Evolutionary conservation across 2,113 vertebrate genomes (phyloP).

Genomic region (Scortum barcoo): DNA sequence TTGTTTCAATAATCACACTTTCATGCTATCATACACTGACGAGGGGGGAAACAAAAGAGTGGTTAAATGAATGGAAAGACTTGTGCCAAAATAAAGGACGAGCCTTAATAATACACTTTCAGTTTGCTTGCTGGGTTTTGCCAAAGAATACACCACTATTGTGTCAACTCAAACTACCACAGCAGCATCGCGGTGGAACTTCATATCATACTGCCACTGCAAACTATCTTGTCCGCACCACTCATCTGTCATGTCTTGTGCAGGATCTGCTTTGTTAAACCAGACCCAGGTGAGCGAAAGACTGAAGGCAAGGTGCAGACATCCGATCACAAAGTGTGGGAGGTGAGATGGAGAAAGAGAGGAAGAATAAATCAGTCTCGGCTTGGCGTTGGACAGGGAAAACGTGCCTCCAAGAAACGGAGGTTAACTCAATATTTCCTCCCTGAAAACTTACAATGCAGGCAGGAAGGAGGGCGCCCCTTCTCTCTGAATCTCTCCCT

Average conservation of each 20-base stretch:
- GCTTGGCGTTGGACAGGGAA: slow-evolving; percentile 57
- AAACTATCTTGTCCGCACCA: not conserved
- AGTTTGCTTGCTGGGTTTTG: slow-evolving; percentile 5
- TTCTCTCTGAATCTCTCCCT: slow-evolving; percentile 22
- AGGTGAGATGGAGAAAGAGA: slow-evolving; percentile 17
- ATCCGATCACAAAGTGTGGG: slow-evolving; percentile 18
- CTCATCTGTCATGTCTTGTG: slow-evolving; percentile 6
- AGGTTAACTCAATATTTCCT: slow-evolving; percentile 67
- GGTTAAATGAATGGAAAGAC: slow-evolving; percentile 37
- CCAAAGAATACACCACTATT: too few species aligned
- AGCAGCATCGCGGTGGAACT: too few species aligned
- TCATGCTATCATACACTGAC: slow-evolving; percentile 41
- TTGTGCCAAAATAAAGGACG: slow-evolving; percentile 26
- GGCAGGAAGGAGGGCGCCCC: slow-evolving; percentile 5
- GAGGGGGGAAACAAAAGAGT: slow-evolving; percentile 58
- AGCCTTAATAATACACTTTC: not conserved
- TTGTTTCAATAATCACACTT: slow-evolving; percentile 68
- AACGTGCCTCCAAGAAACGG: slow-evolving; percentile 46
- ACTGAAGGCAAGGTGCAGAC: slow-evolving; percentile 11
- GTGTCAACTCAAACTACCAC: not conserved
- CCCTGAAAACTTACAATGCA: slow-evolving; percentile 38
- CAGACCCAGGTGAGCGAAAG: slow-evolving; percentile 14
- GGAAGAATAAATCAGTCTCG: slow-evolving; percentile 63
- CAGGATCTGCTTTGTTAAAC: slow-evolving; percentile 6
- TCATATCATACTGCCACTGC: not conserved